Base-by-base conservation (phyloP, 2,888 invertebrate genomes). In the Pristionchus exspectatus region DNA sequence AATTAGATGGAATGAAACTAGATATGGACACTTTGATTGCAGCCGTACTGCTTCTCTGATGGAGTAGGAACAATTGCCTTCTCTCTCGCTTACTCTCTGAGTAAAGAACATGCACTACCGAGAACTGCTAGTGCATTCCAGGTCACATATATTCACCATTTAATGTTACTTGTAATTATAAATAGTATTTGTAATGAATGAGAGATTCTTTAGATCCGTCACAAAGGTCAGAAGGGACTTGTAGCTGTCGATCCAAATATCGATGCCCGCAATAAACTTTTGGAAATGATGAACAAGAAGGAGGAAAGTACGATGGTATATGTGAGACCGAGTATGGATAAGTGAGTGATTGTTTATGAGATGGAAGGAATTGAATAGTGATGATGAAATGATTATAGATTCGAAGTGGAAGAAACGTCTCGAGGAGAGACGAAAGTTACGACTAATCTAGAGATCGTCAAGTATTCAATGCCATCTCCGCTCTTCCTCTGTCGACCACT, bases 401-500 rank as follows among this genome's bases (percentile, higher is more conserved):
- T 72, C 72, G 72, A 72, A 33, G 33, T 33, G 33, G 33, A 72
- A 14, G 72, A 72, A 18, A 2, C 21, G 9, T 24, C 44, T 50
- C 10, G 44, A 9, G 44, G 21, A n/a, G 44, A 1, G 14, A 24
- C 2, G n/a, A 24, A 21, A 50, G 10, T 2, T 21, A 27, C 54
- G 24, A 69, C 54, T 4, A 24, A 44, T 24, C 74, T 92, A 21
- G 95, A 95, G 89, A 92, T 95, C n/a, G 95, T 95, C 54, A 95
- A 95, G 89, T 91, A 92, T 74, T 92, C 93, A 24, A 90, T 92
- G 24, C 95, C 95, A 4, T 92, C 93, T 54, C 91, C 92, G 1
- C 92, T 95, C 21, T 91, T 92, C 74, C 92, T 95, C 74, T 95
- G 95, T 91, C 94, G 94, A 84, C 95, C 95, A 30, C 93, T 95